phyloP scores from a whole-genome alignment of 64 coral and sea anemone species.

The Platygyra sinensis region DNA sequence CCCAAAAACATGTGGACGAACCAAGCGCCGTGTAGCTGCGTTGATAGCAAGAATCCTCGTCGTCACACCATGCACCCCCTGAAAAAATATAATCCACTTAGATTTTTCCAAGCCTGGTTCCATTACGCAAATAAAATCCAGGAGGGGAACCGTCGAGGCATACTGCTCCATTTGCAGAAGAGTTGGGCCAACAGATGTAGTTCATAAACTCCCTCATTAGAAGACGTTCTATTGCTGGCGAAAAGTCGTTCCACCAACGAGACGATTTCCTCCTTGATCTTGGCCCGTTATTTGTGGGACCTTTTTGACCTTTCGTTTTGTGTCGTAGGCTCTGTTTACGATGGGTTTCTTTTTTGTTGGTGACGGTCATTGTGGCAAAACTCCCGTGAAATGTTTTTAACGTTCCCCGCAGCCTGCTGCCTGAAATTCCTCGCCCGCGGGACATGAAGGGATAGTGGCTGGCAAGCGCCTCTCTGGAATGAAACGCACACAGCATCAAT shows the following conservation, averaged over 20 bases:
- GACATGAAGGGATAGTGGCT: no score
- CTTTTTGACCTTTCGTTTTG: background rate
- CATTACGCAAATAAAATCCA: constrained; percentile 37
- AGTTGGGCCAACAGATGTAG: no score
- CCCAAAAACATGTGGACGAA: constrained; percentile 26
- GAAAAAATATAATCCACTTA: constrained; percentile 64
- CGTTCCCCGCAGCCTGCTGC: no score
- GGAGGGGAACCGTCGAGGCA: no score
- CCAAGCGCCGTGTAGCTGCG: constrained; percentile 39
- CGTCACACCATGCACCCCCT: constrained; percentile 60
- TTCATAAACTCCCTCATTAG: no score
- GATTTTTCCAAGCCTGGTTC: constrained; percentile 16
- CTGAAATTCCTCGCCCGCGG: no score
- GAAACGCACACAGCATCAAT: background rate
- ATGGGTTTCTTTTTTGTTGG: background rate
- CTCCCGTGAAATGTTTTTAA: no score
- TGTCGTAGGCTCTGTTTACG: background rate
- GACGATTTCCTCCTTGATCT: no score
- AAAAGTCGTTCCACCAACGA: background rate
- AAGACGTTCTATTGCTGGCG: background rate
- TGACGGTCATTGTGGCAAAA: background rate
- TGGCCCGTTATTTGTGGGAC: background rate
- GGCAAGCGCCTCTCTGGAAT: no score
- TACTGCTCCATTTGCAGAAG: no score
- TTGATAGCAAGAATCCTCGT: constrained; percentile 9